Percentiles rank a stretch among this genome's conserved stretches.
phyloP scores from a whole-genome alignment of 2,113 vertebrate species.

The Panurus biarmicus region DNA sequence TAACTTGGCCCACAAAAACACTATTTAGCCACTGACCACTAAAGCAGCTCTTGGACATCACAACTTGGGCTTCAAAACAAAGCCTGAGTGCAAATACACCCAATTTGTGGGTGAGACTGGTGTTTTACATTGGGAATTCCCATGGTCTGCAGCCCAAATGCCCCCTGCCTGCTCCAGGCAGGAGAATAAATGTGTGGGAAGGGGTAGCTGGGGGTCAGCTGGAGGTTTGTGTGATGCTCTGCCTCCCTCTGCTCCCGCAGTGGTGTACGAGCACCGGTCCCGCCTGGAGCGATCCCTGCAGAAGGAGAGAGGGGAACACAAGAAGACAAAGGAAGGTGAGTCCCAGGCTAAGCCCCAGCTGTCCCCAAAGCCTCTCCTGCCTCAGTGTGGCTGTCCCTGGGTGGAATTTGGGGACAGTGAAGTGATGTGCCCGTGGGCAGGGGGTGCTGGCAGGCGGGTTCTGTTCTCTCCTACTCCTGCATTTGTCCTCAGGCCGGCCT shows the following conservation, averaged over 20 bases:
- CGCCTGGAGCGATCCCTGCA: constrained; percentile 70
- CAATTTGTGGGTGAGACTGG: not conserved
- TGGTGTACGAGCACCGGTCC: constrained; percentile 74
- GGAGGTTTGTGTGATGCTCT: not conserved
- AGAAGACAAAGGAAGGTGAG: constrained; percentile 76
- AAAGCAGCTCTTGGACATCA: not conserved
- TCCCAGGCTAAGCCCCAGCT: not conserved
- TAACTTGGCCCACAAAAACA: not conserved
- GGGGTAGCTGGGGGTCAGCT: accelerated
- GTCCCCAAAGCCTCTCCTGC: not conserved
- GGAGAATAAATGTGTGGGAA: accelerated
- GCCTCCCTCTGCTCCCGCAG: not conserved
- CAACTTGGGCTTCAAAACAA: not conserved
- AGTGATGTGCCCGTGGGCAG: not conserved
- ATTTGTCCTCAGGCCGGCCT: not conserved
- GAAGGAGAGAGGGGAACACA: constrained; percentile 73
- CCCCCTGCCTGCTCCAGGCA: not conserved
- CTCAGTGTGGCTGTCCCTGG: not conserved
- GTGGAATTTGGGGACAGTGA: not conserved
- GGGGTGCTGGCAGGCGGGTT: not conserved
- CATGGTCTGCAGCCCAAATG: accelerated
- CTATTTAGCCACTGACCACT: not conserved
- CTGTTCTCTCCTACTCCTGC: not conserved
- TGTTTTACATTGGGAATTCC: accelerated
- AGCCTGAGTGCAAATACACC: not conserved